Conservation (phyloP, 2,888 invertebrate genomes). For the Ctenicera cuprea region DNA sequence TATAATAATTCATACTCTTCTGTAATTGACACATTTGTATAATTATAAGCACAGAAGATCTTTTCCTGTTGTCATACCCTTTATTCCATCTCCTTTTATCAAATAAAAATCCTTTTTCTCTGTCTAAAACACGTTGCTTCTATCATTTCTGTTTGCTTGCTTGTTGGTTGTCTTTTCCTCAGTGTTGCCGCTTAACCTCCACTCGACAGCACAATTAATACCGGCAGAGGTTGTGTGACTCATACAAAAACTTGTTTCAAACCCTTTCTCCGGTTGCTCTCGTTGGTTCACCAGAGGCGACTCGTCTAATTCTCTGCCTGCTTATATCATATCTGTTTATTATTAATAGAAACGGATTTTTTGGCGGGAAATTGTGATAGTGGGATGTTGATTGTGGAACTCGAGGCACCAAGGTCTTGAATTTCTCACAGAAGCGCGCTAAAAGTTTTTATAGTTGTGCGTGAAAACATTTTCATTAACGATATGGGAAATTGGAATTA, state of each 20-base stretch:
- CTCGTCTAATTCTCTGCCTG: conserved; percentile 15
- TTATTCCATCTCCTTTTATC: too few relatives aligned
- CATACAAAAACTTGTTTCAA: conserved; percentile 68
- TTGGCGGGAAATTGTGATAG: conserved; percentile 10
- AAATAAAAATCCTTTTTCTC: neutral
- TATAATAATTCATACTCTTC: neutral
- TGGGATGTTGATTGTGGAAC: neutral
- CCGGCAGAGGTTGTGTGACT: conserved; percentile 62
- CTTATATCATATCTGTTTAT: neutral
- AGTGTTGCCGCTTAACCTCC: conserved; percentile 59
- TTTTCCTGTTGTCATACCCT: neutral
- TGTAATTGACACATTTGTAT: neutral
- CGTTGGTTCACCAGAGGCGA: conserved; percentile 54
- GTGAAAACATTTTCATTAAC: too few relatives aligned
- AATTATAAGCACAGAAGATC: neutral
- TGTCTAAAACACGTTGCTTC: neutral
- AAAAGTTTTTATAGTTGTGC: neutral
- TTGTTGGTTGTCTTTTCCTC: neutral
- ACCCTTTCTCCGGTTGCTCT: conserved; percentile 64
- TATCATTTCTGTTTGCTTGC: neutral
- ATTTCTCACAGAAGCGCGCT: conserved; percentile 19
- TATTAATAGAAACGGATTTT: neutral
- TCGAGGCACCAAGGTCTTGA: conserved; percentile 7
- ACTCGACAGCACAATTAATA: conserved; percentile 62
- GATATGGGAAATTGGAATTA: too few relatives aligned